Conservation (phyloP, 2,888 invertebrate genomes). For the Odontocolon sp. region DNA sequence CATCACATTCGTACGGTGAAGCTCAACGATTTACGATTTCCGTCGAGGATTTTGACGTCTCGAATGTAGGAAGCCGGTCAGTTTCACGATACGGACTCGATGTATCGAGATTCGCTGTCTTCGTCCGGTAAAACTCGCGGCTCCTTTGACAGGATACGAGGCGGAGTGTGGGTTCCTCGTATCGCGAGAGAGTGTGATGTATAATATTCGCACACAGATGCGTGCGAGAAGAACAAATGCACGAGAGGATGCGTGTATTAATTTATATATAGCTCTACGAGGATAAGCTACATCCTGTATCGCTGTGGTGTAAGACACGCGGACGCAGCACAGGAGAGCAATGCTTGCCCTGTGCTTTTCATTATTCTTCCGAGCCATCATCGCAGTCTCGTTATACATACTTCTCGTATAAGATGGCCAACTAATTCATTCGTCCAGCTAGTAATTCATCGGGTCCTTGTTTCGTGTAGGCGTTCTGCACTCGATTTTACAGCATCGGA, state of each 20-base stretch:
- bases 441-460: conserved; percentile 1
- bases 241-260: conserved; percentile 18
- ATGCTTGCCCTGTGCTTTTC: conserved; percentile 21
- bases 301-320: conserved; percentile 1
- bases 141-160: conserved; percentile 20
- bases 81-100: too few relatives aligned
- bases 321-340: not conserved
- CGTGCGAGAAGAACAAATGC: not conserved
- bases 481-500: not conserved
- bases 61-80: too few relatives aligned
- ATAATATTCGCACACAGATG: conserved; percentile 27
- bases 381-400: not conserved
- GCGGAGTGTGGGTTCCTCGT: conserved; percentile 27
- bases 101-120: conserved; percentile 21
- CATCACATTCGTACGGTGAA: too few relatives aligned
- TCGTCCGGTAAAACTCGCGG: conserved; percentile 22
- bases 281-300: conserved; percentile 6
- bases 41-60: too few relatives aligned
- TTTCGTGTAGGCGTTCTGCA: not conserved
- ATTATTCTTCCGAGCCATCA: not conserved
- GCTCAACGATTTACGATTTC: too few relatives aligned
- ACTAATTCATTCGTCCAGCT: conserved; percentile 18
- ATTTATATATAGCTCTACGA: conserved; percentile 22
- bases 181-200: conserved; percentile 9
- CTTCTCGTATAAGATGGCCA: not conserved